Evolutionary conservation across 1,140 invertebrate genomes (phyloP), one percentile per base, ranked within the genome.

Genomic region (Proctacanthus coquilletti): DNA sequence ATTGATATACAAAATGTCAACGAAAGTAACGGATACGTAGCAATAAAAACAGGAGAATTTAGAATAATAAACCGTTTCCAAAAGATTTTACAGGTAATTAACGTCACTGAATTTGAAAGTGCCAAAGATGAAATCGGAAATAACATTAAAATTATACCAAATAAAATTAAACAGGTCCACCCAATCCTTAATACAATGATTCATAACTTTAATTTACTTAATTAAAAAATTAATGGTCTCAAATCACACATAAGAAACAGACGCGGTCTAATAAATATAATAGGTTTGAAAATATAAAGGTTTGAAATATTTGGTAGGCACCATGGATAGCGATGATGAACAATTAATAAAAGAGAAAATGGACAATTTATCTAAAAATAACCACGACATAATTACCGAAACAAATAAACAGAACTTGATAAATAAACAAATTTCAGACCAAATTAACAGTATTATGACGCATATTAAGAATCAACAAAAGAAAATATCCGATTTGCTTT

Each of bases 91-190:
- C 6, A 25, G 6, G n/a, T n/a, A 8, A 25, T 25, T 25, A 25
- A 25, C n/a, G n/a, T 25, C n/a, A 25, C 23, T 25, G 23, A 8
- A 8, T 8, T n/a, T n/a, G n/a, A n/a, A n/a, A n/a, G n/a, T n/a
- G n/a, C n/a, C n/a, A n/a, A n/a, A n/a, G n/a, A n/a, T n/a, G n/a
- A n/a, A n/a, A n/a, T n/a, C n/a, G n/a, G n/a, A n/a, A n/a, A n/a
- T n/a, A n/a, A n/a, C n/a, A n/a, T n/a, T n/a, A n/a, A n/a, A n/a
- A n/a, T n/a, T n/a, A n/a, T n/a, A n/a, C n/a, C n/a, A n/a, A n/a
- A n/a, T n/a, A 25, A 25, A n/a, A 25, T n/a, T n/a, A 25, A 25
- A 25, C 23, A 25, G n/a, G 23, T n/a, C n/a, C n/a, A n/a, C 23
- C 23, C 23, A n/a, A 8, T 25, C 6, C n/a, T 8, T n/a, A 25